These are phyloP conservation scores for Athalia cordata DNA, from an alignment of 2,888 invertebrate species.

Conservation along the genomic window DNA sequence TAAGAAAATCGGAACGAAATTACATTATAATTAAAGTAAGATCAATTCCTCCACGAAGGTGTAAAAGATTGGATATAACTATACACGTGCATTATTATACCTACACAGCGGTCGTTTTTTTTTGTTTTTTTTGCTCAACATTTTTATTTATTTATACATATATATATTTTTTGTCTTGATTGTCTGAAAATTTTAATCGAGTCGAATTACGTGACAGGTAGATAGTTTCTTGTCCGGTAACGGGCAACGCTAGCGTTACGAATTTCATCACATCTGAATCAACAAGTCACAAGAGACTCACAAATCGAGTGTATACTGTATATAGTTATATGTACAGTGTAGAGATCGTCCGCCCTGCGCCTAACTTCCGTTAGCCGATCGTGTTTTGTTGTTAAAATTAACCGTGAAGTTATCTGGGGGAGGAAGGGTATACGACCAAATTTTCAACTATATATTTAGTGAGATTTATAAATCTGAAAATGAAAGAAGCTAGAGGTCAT, in stretches of 20 bases:
- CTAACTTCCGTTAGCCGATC: slow-evolving; percentile 34
- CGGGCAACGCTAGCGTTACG: slow-evolving; percentile 39
- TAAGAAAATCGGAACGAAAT: not conserved
- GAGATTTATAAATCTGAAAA: too few relatives aligned
- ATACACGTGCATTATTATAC: too few relatives aligned
- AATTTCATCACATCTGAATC: slow-evolving; percentile 49
- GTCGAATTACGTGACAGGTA: slow-evolving; percentile 53
- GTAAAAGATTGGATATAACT: not conserved
- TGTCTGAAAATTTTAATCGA: slow-evolving; percentile 52
- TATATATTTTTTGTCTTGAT: slow-evolving; percentile 24
- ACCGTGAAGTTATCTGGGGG: slow-evolving; percentile 36
- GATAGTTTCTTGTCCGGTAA: slow-evolving; percentile 43
- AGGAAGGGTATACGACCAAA: not conserved
- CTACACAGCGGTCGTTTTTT: not conserved
- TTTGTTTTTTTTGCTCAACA: not conserved
- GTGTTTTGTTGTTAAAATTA: slow-evolving; percentile 44
- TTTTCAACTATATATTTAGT: not conserved
- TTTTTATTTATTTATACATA: not conserved
- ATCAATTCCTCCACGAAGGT: not conserved
- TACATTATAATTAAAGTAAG: not conserved
- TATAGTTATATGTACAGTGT: too few relatives aligned
- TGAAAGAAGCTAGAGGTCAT: not conserved
- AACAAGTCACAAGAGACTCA: slow-evolving; percentile 42
- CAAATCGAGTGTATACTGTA: too few relatives aligned
- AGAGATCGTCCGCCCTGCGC: slow-evolving; percentile 27